A percentile compares a stretch with the other conserved stretches of the same genome.
phyloP scores from a whole-genome alignment of 53 echinoderm and acorn worm species.

The Paracentrotus lividus region DNA sequence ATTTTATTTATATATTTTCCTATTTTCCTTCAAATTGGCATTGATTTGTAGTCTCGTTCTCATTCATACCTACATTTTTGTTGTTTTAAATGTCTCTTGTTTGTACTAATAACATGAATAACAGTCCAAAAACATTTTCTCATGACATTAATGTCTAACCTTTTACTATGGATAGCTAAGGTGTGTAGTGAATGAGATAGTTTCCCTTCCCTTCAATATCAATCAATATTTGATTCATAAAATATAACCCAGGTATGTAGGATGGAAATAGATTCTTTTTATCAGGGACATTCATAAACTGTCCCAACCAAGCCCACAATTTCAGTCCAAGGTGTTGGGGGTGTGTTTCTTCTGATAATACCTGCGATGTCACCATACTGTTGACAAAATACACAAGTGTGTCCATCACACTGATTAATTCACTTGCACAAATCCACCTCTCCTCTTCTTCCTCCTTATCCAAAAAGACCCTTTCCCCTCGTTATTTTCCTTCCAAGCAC shows the following conservation, averaged over 20 bases:
- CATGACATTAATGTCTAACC: background rate
- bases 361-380: slow-evolving; percentile 2
- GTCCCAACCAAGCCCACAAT: background rate
- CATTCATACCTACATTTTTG: background rate
- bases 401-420: slow-evolving; percentile 65
- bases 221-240: slow-evolving; percentile 19
- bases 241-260: background rate
- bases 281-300: background rate
- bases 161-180: background rate
- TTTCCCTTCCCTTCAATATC: no score
- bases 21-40: background rate
- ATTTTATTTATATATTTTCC: background rate
- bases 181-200: background rate
- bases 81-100: background rate
- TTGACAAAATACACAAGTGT: slow-evolving; percentile 68
- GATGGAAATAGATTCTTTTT: background rate
- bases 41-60: background rate
- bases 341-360: slow-evolving; percentile 58
- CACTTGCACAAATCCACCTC: slow-evolving; percentile 54
- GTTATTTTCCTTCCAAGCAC: slow-evolving; percentile 49
- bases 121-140: background rate
- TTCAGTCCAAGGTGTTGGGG: background rate
- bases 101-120: background rate
- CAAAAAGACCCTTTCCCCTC: slow-evolving; percentile 21
- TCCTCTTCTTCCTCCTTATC: background rate